Evolutionary conservation across 2,797 vertebrate genomes (phyloP).

Genomic region (Mus caroli): DNA sequence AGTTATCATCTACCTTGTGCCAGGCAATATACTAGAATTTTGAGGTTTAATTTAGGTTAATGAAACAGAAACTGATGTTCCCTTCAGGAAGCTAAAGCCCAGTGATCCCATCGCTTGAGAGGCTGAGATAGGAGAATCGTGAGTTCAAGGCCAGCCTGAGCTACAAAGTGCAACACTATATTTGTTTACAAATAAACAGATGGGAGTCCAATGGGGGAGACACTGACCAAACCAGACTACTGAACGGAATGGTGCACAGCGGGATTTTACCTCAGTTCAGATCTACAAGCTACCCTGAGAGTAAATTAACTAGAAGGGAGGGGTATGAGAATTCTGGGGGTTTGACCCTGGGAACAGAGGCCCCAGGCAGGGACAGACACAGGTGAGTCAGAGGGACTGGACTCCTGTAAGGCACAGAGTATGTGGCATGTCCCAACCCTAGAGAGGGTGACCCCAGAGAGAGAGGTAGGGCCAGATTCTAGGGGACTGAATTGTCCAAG

Average conservation of each 20-base stretch:
- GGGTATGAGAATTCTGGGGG: neutral
- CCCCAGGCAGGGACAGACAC: neutral
- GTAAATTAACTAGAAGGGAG: neutral
- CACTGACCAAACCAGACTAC: neutral
- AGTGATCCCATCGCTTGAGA: neutral
- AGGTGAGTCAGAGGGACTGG: neutral
- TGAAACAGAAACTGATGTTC: neutral
- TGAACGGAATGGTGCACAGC: neutral
- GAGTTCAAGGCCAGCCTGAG: neutral
- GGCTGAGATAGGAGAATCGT: neutral
- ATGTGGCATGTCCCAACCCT: neutral
- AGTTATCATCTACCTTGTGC: neutral
- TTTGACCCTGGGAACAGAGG: neutral
- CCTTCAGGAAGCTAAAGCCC: neutral
- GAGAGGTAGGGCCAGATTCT: neutral
- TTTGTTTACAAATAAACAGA: neutral
- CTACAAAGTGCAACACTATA: neutral
- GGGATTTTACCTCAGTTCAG: too few species aligned
- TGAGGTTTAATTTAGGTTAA: neutral
- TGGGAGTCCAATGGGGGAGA: neutral
- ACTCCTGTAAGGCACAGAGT: neutral
- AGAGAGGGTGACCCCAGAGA: neutral
- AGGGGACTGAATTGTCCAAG: neutral
- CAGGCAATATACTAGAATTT: neutral
- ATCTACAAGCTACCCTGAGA: neutral